Conservation (phyloP, 2,797 vertebrate species). For the Phalloptychus januarius region DNA sequence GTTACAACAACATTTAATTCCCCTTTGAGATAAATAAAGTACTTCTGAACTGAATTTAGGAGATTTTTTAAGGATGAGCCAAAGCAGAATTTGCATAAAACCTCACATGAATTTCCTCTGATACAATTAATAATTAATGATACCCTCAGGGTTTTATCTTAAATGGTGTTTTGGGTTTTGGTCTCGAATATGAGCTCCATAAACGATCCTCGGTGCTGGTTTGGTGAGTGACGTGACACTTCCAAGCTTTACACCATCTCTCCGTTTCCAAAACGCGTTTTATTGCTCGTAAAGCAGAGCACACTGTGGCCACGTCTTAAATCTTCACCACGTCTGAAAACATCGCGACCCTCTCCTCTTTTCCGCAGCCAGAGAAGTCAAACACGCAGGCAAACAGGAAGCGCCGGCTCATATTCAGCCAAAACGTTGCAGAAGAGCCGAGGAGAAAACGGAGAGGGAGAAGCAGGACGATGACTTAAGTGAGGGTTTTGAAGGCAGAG, state of each 20-base stretch:
- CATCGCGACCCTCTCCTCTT: constrained; percentile 60
- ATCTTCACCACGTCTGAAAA: constrained; percentile 37
- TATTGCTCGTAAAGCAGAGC: background rate
- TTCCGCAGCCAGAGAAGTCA: constrained; percentile 67
- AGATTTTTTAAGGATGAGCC: background rate
- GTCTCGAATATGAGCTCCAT: background rate
- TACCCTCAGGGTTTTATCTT: background rate
- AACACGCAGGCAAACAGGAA: constrained; percentile 75
- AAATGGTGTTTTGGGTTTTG: background rate
- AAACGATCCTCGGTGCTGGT: background rate
- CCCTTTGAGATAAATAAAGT: background rate
- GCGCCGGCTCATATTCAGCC: constrained; percentile 57
- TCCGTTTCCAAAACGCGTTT: background rate
- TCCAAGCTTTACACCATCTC: background rate
- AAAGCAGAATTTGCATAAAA: background rate
- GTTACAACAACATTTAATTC: background rate
- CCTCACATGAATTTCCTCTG: background rate
- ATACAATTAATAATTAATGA: background rate
- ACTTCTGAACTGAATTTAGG: background rate
- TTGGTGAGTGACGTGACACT: background rate
- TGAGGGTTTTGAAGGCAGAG: constrained; percentile 40
- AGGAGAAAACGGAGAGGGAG: constrained; percentile 24
- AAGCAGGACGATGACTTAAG: constrained; percentile 23
- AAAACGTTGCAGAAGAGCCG: constrained; percentile 42
- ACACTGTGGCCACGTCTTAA: background rate